Conservation (phyloP, 92 coral and sea anemone genomes). For the Heteractis magnifica region DNA sequence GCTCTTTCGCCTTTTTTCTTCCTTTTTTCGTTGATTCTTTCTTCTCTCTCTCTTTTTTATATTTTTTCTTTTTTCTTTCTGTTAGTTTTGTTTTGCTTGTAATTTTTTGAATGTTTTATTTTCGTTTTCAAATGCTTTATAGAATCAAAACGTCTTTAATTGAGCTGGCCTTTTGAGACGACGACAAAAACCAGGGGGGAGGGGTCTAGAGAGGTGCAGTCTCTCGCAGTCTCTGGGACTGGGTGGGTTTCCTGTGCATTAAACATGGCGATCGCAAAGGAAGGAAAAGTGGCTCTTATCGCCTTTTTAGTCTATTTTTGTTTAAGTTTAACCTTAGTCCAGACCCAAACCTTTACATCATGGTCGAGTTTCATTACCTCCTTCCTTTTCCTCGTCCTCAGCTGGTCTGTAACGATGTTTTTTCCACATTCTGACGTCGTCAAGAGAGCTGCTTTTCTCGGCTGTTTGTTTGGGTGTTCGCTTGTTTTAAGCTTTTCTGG, state of each 20-base stretch:
- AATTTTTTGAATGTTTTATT: too few species aligned
- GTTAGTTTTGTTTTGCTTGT: too few species aligned
- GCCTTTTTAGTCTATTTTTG: slow-evolving; percentile 63
- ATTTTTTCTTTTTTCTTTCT: too few species aligned
- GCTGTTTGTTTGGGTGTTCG: slow-evolving; percentile 69
- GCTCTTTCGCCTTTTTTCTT: too few species aligned
- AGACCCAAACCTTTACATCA: slow-evolving; percentile 8
- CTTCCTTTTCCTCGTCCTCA: slow-evolving; percentile 33
- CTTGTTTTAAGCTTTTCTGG: slow-evolving; percentile 53
- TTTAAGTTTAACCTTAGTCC: slow-evolving; percentile 44
- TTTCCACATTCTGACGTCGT: slow-evolving; percentile 73
- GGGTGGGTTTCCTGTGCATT: slow-evolving; percentile 17
- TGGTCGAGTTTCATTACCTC: slow-evolving; percentile 37
- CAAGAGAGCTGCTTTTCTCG: slow-evolving; percentile 75
- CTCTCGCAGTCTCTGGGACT: not conserved
- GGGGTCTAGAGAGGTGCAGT: not conserved
- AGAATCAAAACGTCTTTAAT: too few species aligned
- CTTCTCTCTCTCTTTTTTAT: too few species aligned
- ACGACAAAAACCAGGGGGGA: not conserved
- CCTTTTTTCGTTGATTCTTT: too few species aligned
- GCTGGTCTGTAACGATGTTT: slow-evolving; percentile 47
- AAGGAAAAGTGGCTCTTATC: slow-evolving; percentile 61
- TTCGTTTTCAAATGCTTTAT: too few species aligned
- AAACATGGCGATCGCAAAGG: slow-evolving; percentile 27
- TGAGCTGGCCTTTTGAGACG: not conserved